A percentile compares a stretch with the other conserved stretches of the same genome.
These are phyloP conservation scores for Caretta caretta DNA, from an alignment of 2,113 vertebrate genomes.

Conservation along the genomic window DNA sequence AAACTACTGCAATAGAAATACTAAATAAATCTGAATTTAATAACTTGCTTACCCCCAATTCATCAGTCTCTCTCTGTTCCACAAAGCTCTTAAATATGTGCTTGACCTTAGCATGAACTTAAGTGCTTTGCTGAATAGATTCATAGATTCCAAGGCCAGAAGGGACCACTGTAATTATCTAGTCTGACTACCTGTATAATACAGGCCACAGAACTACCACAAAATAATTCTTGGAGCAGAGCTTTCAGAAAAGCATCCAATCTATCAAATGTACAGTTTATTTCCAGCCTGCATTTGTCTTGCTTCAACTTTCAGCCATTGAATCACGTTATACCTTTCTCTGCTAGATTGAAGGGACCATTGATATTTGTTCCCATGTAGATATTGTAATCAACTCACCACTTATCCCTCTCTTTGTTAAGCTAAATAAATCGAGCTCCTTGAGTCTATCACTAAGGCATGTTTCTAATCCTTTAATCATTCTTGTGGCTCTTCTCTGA, in stretches of 20 bases:
- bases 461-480: not conserved
- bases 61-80: not conserved
- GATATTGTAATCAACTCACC: not conserved
- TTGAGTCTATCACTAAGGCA: not conserved
- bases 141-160: not conserved
- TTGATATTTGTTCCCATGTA: not conserved
- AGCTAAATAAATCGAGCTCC: not conserved
- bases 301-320: not conserved
- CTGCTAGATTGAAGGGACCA: not conserved
- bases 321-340: not conserved
- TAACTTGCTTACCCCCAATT: not conserved
- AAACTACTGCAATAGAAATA: not conserved
- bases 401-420: not conserved
- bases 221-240: not conserved
- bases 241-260: not conserved
- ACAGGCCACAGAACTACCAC: not conserved
- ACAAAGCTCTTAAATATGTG: not conserved
- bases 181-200: not conserved
- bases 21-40: not conserved
- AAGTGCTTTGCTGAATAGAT: not conserved
- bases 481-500: not conserved
- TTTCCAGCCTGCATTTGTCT: not conserved
- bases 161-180: not conserved
- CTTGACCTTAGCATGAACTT: not conserved
- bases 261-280: no score